Evolutionary conservation across 2,888 invertebrate genomes (phyloP).

Genomic region (Malacosoma neustria): DNA sequence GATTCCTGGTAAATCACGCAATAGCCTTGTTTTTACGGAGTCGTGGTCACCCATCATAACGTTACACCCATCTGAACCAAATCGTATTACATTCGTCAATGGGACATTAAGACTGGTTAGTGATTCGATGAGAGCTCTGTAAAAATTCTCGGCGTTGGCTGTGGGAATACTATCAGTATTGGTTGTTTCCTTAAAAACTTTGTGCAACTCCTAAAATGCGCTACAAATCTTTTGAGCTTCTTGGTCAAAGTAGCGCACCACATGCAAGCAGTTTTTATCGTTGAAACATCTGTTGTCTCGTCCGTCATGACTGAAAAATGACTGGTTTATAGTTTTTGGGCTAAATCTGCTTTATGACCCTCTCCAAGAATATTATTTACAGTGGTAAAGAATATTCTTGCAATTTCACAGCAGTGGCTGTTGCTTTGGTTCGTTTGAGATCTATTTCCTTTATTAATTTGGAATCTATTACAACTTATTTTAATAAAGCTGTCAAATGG

Average conservation of each 20-base stretch:
- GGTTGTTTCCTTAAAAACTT: background rate
- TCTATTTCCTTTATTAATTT: slow-evolving; percentile 16
- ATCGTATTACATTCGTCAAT: too few relatives aligned
- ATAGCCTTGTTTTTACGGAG: too few relatives aligned
- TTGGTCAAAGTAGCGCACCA: slow-evolving; percentile 15
- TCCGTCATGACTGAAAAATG: slow-evolving; percentile 21
- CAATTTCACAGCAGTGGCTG: too few relatives aligned
- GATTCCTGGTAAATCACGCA: too few relatives aligned
- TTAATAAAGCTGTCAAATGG: slow-evolving; percentile 14
- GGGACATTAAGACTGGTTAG: too few relatives aligned
- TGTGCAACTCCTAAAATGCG: slow-evolving; percentile 12
- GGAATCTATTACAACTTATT: slow-evolving; percentile 20
- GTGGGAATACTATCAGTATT: background rate
- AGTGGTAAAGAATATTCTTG: too few relatives aligned
- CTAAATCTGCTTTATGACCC: slow-evolving; percentile 15
- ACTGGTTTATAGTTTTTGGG: slow-evolving; percentile 13
- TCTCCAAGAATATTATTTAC: slow-evolving; percentile 19
- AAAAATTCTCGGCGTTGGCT: background rate
- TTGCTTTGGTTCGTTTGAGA: slow-evolving; percentile 17
- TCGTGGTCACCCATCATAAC: too few relatives aligned
- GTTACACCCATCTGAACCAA: too few relatives aligned
- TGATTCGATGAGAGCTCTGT: too few relatives aligned
- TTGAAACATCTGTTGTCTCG: slow-evolving; percentile 22
- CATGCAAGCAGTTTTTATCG: slow-evolving; percentile 18
- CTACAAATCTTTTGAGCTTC: slow-evolving; percentile 8